phyloP scores from a whole-genome alignment of 92 coral and sea anemone genomes.

The Paragorgia papillata region DNA sequence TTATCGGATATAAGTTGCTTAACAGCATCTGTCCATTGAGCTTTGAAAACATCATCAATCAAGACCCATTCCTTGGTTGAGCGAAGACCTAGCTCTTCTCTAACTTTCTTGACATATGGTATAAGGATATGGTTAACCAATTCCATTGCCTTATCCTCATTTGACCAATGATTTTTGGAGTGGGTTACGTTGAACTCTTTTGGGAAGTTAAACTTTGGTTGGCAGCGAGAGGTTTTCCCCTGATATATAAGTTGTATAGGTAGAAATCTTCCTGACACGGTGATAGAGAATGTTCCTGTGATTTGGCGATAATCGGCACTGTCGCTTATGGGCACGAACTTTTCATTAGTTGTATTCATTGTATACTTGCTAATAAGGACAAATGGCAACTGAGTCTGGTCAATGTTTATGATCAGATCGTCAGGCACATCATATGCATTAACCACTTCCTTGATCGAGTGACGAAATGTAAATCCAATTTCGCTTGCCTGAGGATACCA shows the following conservation, averaged over 20 bases:
- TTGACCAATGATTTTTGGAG: conserved; percentile 49
- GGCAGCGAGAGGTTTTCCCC: conserved; percentile 47
- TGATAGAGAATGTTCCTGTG: conserved; percentile 39
- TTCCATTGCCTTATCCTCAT: conserved; percentile 44
- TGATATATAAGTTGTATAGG: conserved; percentile 52
- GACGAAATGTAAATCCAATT: conserved; percentile 41
- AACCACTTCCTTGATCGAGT: conserved; percentile 1
- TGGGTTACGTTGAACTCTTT: conserved; percentile 48
- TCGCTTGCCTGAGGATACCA: conserved; percentile 29
- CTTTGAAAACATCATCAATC: conserved; percentile 57
- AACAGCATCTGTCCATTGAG: conserved; percentile 59
- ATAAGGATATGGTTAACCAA: conserved; percentile 40
- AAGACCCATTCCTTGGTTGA: conserved; percentile 50
- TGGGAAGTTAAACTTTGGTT: conserved; percentile 43
- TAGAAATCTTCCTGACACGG: conserved; percentile 45
- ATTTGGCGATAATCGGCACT: conserved; percentile 59
- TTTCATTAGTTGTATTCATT: conserved; percentile 40
- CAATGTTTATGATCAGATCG: conserved; percentile 37
- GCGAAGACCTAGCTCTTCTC: conserved; percentile 39
- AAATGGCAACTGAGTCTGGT: conserved; percentile 49
- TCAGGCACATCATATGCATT: neutral
- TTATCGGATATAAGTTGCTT: conserved; percentile 48
- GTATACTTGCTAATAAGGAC: conserved; percentile 56
- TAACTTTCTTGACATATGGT: conserved; percentile 45
- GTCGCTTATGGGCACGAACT: conserved; percentile 34